phyloP scores from a whole-genome alignment of 2,113 vertebrate species.

The Callipepla californica region DNA sequence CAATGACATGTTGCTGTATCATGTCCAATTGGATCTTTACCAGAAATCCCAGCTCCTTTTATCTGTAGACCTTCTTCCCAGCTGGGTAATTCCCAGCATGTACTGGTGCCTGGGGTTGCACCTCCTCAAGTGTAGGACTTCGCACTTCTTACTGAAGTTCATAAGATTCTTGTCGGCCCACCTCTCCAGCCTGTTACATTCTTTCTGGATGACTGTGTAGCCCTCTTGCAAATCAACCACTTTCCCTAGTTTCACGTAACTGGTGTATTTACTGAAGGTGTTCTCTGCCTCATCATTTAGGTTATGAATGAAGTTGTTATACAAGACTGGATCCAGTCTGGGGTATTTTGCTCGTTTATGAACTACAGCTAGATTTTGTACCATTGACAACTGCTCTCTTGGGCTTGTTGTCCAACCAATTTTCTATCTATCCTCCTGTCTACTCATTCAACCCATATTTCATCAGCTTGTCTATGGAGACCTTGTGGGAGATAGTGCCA shows the following conservation, averaged over 20 bases:
- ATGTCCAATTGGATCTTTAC: not conserved
- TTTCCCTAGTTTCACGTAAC: not conserved
- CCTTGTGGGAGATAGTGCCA: not conserved
- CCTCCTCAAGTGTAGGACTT: not conserved
- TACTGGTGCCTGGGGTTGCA: not conserved
- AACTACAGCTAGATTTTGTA: too few relatives aligned
- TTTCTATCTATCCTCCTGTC: not conserved
- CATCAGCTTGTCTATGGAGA: not conserved
- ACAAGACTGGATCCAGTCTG: not conserved
- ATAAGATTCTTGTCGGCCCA: not conserved
- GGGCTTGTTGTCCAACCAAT: not conserved
- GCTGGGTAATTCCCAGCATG: not conserved
- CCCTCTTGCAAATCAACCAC: not conserved
- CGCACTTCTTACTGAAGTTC: not conserved
- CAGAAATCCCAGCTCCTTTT: not conserved
- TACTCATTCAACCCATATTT: not conserved
- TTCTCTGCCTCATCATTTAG: not conserved
- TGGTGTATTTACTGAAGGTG: not conserved
- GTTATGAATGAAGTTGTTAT: not conserved
- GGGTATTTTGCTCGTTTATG: not conserved
- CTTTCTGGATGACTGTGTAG: not conserved
- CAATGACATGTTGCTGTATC: too few relatives aligned
- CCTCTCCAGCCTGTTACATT: not conserved
- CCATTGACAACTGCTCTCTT: too few relatives aligned
- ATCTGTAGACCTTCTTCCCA: not conserved